Evolutionary conservation across 2,113 vertebrate species (phyloP).

Genomic region (Tetrao urogallus): DNA sequence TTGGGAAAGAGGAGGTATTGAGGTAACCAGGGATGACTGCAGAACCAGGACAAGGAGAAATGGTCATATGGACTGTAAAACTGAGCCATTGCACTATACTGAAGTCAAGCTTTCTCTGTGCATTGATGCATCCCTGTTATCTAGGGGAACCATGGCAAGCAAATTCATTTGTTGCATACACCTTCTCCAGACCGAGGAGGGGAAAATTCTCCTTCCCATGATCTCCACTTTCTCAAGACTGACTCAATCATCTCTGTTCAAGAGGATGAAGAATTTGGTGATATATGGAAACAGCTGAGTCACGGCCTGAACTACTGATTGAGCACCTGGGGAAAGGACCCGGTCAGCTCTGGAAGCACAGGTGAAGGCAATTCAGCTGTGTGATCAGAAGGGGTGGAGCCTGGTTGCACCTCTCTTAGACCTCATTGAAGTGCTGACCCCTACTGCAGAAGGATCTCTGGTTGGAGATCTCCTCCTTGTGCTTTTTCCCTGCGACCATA

Average conservation of each 20-base stretch:
- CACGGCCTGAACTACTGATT: too few relatives aligned
- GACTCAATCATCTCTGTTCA: not conserved
- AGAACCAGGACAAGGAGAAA: not conserved
- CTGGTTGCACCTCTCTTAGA: too few relatives aligned
- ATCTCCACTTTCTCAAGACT: not conserved
- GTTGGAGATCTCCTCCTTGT: too few relatives aligned
- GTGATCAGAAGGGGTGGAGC: too few relatives aligned
- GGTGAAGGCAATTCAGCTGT: too few relatives aligned
- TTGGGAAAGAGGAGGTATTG: not conserved
- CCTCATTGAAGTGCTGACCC: too few relatives aligned
- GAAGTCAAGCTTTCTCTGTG: not conserved
- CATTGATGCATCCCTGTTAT: too few relatives aligned
- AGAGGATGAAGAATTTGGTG: not conserved
- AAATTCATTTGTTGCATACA: not conserved
- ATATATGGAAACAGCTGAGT: too few relatives aligned
- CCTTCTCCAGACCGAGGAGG: not conserved
- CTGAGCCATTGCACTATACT: not conserved
- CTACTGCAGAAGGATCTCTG: too few relatives aligned
- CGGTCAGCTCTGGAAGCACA: too few relatives aligned
- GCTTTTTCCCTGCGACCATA: too few relatives aligned
- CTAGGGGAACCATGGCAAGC: not conserved
- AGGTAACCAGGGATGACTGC: not conserved
- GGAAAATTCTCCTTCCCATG: not conserved
- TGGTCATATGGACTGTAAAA: not conserved
- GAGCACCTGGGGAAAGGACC: too few relatives aligned